Evolutionary conservation across 2,797 vertebrate species (phyloP).

Genomic region (Synaphobranchus kaupii): DNA sequence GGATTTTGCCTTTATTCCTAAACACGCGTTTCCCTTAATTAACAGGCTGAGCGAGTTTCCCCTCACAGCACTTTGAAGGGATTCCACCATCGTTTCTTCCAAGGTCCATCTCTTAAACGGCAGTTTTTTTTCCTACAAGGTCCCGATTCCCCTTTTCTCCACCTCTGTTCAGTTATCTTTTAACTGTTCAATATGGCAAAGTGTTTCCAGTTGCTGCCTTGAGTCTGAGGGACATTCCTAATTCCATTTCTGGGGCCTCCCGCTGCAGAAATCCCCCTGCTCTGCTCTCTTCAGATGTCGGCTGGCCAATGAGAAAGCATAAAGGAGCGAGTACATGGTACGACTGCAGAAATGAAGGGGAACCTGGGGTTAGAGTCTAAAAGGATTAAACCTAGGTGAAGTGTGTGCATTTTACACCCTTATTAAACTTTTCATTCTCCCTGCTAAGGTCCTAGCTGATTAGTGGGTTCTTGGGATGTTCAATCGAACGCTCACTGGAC

Average conservation of each 20-base stretch:
- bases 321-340: not conserved
- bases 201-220: constrained; percentile 31
- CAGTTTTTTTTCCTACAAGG: not conserved
- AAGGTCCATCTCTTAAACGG: not conserved
- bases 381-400: not conserved
- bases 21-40: not conserved
- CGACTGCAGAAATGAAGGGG: not conserved
- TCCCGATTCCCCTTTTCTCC: constrained; percentile 23
- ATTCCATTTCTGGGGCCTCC: constrained; percentile 3
- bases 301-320: constrained; percentile 7
- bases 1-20: not conserved
- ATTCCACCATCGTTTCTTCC: not conserved
- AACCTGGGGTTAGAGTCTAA: not conserved
- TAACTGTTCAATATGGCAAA: constrained; percentile 27
- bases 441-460: not conserved
- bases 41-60: too few relatives aligned
- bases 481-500: not conserved
- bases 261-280: not conserved
- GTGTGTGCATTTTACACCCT: not conserved
- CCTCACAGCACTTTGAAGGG: not conserved
- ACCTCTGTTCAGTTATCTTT: constrained; percentile 24
- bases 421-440: not conserved
- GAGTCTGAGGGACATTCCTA: not conserved
- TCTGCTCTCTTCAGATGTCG: not conserved
- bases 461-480: not conserved